phyloP scores from a whole-genome alignment of 2,888 invertebrate species.

The Orchesella flavescens region DNA sequence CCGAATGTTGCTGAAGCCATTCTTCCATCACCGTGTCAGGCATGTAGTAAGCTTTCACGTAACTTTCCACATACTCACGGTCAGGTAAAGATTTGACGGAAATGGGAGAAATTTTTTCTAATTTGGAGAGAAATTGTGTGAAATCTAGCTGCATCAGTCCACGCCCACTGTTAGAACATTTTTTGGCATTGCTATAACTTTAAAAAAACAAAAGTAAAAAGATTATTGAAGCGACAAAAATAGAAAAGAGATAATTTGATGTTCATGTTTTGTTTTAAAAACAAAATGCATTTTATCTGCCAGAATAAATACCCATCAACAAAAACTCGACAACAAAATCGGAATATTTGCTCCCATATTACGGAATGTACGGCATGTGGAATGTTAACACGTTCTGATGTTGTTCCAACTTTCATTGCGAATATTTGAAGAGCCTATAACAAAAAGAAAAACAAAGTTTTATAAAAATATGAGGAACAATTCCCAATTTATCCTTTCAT shows the following conservation, averaged over 20 bases:
- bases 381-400: slow-evolving; percentile 82
- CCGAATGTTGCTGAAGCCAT: slow-evolving; percentile 89
- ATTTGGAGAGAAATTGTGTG: slow-evolving; percentile 91
- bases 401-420: slow-evolving; percentile 84
- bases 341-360: slow-evolving; percentile 91
- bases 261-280: neutral
- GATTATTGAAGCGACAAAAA: too few species aligned
- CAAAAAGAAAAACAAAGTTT: neutral
- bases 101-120: slow-evolving; percentile 88
- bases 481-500: neutral
- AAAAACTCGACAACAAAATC: slow-evolving; percentile 88
- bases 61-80: slow-evolving; percentile 91
- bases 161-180: slow-evolving; percentile 96
- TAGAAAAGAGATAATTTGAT: slow-evolving; percentile 14
- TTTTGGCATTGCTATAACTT: slow-evolving; percentile 89
- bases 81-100: slow-evolving; percentile 85
- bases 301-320: slow-evolving; percentile 98
- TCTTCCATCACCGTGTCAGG: slow-evolving; percentile 90
- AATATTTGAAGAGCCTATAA: slow-evolving; percentile 83
- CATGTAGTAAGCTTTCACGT: slow-evolving; percentile 96
- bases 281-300: neutral
- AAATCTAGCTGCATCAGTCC: slow-evolving; percentile 99
- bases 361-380: slow-evolving; percentile 81
- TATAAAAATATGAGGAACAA: neutral
- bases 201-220: slow-evolving; percentile 74